These are phyloP conservation scores for Odontomyia ornata DNA, from an alignment of 2,888 invertebrate species.

Conservation along the genomic window DNA sequence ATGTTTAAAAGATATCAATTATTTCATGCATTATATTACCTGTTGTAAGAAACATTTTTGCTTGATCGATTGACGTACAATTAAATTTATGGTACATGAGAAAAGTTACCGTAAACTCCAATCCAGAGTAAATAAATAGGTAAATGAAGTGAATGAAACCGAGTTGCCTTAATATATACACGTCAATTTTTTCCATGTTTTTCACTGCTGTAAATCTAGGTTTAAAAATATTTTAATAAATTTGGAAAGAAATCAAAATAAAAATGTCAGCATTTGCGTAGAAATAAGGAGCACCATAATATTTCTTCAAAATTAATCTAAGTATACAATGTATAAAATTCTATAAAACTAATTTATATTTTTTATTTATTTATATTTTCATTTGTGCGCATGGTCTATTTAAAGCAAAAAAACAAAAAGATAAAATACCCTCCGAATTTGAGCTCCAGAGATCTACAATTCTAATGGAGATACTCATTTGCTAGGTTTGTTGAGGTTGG, in stretches of 20 bases:
- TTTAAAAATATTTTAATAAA: no score
- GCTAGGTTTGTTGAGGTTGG: no score
- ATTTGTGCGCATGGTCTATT: no score
- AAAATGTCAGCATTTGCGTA: no score
- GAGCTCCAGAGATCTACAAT: no score
- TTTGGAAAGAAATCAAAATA: no score
- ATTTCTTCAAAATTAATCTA: slow-evolving; percentile 54
- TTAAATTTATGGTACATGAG: slow-evolving; percentile 91
- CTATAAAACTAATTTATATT: no score
- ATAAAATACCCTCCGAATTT: no score
- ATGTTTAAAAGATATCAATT: not conserved
- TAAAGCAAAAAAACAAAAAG: no score
- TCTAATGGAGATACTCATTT: no score
- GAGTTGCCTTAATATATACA: slow-evolving; percentile 71
- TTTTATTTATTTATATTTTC: no score
- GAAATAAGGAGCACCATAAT: slow-evolving; percentile 59
- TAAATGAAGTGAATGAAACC: slow-evolving; percentile 89
- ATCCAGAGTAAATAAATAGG: slow-evolving; percentile 92
- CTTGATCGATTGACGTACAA: slow-evolving; percentile 95
- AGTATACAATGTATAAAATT: no score
- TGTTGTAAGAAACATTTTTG: slow-evolving; percentile 95
- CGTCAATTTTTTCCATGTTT: slow-evolving; percentile 71
- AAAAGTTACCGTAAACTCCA: slow-evolving; percentile 97
- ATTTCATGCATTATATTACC: slow-evolving; percentile 65
- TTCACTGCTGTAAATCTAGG: slow-evolving; percentile 77